phyloP scores from a whole-genome alignment of 2,797 vertebrate species.

The Geotria australis region DNA sequence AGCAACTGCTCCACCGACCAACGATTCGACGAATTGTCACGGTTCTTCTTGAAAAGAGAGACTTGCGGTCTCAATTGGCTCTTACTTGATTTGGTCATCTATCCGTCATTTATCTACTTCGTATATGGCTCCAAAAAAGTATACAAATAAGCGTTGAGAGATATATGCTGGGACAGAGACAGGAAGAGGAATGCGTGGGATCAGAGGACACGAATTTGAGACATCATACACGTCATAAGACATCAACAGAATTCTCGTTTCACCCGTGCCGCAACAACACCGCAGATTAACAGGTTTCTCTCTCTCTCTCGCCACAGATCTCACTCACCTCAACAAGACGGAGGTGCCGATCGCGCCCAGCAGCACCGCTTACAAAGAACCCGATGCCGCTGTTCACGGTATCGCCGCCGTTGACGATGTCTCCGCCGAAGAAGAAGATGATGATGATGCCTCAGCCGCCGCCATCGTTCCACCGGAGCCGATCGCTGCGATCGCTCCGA shows the following conservation, averaged over 20 bases:
- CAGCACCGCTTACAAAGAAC: neutral
- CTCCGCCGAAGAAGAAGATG: conserved; percentile 1
- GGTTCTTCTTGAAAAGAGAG: neutral
- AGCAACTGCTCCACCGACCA: too few relatives aligned
- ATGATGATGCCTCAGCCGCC: conserved; percentile 1
- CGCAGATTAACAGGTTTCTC: neutral
- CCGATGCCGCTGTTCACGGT: conserved; percentile 6
- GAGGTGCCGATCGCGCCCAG: conserved; percentile 15
- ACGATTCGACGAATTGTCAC: too few relatives aligned
- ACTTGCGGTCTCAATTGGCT: too few relatives aligned
- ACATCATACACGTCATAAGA: neutral
- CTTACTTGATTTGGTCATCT: too few relatives aligned
- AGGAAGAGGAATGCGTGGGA: neutral
- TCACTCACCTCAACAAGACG: conserved; percentile 27
- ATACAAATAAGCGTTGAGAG: neutral
- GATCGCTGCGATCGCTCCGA: conserved; percentile 1
- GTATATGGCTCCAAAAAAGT: neutral
- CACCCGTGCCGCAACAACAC: neutral
- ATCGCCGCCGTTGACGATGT: conserved; percentile 6
- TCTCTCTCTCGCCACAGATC: conserved; percentile 14
- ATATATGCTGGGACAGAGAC: neutral
- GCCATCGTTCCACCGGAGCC: conserved; percentile 2
- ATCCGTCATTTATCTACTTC: too few relatives aligned
- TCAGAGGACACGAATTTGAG: neutral
- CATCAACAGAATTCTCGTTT: neutral